Evolutionary conservation across 2,113 vertebrate genomes (phyloP), one percentile per base, ranked within the genome.

Genomic region (Clarias magur): DNA sequence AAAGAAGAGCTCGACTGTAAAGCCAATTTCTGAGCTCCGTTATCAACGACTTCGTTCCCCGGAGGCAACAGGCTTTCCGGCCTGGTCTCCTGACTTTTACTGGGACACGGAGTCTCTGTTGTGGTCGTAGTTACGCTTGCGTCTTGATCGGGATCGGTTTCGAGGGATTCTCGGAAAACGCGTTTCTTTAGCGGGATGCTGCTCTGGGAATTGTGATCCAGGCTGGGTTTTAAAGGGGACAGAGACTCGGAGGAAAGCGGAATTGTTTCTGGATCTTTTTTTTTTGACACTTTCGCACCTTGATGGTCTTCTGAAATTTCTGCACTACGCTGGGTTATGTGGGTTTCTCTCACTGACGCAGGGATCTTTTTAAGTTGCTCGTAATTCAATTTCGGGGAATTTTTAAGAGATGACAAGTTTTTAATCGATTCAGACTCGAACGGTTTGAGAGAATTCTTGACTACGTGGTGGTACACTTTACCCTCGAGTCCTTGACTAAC

Each of bases 151-250:
- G 90, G 80, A 78, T 94, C 90, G 1, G 89, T 85, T 80, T 94
- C 94, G 21, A 93, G 86, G 0, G 94, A 94, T 82, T 93, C 94
- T 63, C 93, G 94, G 92, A 95, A 95, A 12, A 92, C 93, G 3
- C 95, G 93, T 89, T 96, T 96, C 86, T 96, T 96, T 86, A 96
- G 89, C 81, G 95, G 95, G 90, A 96, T 95, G 90, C 94, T 95
- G 82, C 94, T 87, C 88, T 94, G 95, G 19, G 91, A 67, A 79
- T 85, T 93, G 73, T 89, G 84, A 68, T 94, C 94, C 85, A 91
- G 68, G 73, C 56, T 42, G 34, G 82, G 87, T 54, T 65, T 89
- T 54, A 70, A 67, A 10, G 85, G 62, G 17, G 87, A 82, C 3
- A 83, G 9, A n/a, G 85, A 19, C 53, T 88, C 89, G 0, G 57